These are phyloP conservation scores for Abrostola tripartita DNA, from an alignment of 2,888 invertebrate genomes.

Conservation along the genomic window DNA sequence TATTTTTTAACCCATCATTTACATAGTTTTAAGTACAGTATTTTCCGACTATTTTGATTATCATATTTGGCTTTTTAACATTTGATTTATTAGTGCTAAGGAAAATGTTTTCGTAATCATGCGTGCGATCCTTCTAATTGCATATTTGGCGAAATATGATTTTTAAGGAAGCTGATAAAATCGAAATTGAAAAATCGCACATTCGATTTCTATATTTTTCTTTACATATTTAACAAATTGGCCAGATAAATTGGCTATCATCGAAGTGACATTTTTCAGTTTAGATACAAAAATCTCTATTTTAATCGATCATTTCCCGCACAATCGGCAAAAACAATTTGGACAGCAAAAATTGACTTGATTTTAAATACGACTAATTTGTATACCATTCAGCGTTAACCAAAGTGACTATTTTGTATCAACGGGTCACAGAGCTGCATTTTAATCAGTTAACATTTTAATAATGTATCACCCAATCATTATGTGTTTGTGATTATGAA, in stretches of 20 bases:
- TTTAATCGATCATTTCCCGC: slow-evolving; percentile 54
- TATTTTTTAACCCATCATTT: slow-evolving; percentile 77
- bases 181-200: slow-evolving; percentile 57
- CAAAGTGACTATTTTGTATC: slow-evolving; percentile 54
- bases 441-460: slow-evolving; percentile 86
- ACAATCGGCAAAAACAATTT: slow-evolving; percentile 70
- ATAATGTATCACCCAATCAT: slow-evolving; percentile 67
- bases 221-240: slow-evolving; percentile 1
- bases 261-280: slow-evolving; percentile 57
- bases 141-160: slow-evolving; percentile 84
- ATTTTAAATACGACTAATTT: slow-evolving; percentile 79
- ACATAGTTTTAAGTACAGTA: slow-evolving; percentile 67
- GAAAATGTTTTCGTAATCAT: slow-evolving; percentile 52
- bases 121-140: slow-evolving; percentile 68
- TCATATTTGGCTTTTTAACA: slow-evolving; percentile 75
- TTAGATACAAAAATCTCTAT: slow-evolving; percentile 47
- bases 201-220: slow-evolving; percentile 32
- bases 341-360: slow-evolving; percentile 79
- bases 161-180: slow-evolving; percentile 66
- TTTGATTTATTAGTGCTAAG: slow-evolving; percentile 73
- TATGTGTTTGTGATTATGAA: slow-evolving; percentile 77
- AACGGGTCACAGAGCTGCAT: slow-evolving; percentile 63
- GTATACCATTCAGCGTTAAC: slow-evolving; percentile 55
- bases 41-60: slow-evolving; percentile 69
- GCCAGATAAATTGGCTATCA: slow-evolving; percentile 3